These are phyloP conservation scores for Sardinella longiceps DNA, from an alignment of 2,797 vertebrate species.

Conservation along the genomic window DNA sequence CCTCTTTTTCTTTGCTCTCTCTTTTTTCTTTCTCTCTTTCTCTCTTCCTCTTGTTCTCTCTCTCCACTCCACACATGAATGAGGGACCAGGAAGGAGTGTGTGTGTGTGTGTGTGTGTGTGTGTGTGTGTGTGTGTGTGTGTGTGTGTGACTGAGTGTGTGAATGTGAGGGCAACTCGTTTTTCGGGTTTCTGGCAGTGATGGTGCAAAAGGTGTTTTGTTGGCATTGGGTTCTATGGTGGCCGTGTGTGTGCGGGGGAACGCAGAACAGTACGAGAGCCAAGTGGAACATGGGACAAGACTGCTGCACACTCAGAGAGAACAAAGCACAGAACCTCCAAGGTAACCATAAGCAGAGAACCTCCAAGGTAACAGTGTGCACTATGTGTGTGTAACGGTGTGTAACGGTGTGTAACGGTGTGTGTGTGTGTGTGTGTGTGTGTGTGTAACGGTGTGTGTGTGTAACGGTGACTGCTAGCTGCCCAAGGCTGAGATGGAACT, in stretches of 20 bases:
- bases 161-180: background rate
- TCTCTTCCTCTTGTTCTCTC: background rate
- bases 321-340: conserved; percentile 76
- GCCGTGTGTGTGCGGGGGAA: background rate
- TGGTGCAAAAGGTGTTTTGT: conserved; percentile 30
- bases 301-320: conserved; percentile 80
- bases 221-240: conserved; percentile 20
- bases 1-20: background rate
- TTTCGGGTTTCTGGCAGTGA: conserved; percentile 25
- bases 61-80: background rate
- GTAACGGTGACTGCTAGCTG: too few relatives aligned
- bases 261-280: conserved; percentile 23
- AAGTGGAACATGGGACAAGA: conserved; percentile 81
- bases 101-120: background rate
- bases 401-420: too few relatives aligned
- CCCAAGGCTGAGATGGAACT: too few relatives aligned
- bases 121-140: too few relatives aligned
- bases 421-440: too few relatives aligned
- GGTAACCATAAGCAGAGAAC: too few relatives aligned
- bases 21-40: too few relatives aligned
- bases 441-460: too few relatives aligned
- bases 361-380: conserved; percentile 76
- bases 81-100: background rate
- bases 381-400: too few relatives aligned
- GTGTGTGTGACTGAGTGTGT: too few relatives aligned